Percentiles rank a stretch among this genome's conserved stretches.
phyloP scores from a whole-genome alignment of 2,113 vertebrate species.

The Passer domesticus region DNA sequence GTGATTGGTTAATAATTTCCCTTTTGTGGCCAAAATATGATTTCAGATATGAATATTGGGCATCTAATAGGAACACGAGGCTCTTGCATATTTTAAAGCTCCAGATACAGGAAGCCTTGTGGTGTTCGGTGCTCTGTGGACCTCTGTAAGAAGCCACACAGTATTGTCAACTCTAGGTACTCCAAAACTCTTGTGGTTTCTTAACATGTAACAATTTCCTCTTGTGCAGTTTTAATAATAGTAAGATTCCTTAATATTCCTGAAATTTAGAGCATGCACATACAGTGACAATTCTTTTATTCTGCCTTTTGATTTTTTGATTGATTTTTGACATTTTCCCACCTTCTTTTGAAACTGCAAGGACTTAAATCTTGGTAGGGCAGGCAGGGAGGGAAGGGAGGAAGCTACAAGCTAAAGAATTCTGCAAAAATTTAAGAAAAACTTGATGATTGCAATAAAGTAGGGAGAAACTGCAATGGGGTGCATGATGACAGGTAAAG shows the following conservation, averaged over 20 bases:
- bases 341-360: not conserved
- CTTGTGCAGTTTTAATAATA: not conserved
- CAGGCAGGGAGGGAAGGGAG: not conserved
- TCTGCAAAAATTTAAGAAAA: not conserved
- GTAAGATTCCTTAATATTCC: not conserved
- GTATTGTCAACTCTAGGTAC: not conserved
- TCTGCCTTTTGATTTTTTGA: not conserved
- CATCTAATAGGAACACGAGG: constrained; percentile 9
- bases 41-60: constrained; percentile 13
- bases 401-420: not conserved
- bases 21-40: constrained; percentile 4
- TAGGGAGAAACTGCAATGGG: not conserved
- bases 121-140: not conserved
- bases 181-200: not conserved
- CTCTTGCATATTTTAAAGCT: not conserved
- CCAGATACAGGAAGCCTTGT: not conserved
- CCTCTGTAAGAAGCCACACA: not conserved
- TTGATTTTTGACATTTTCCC: not conserved
- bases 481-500: not conserved
- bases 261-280: not conserved
- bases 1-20: constrained; percentile 19
- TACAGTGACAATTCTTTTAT: not conserved
- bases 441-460: not conserved
- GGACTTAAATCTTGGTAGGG: not conserved
- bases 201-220: not conserved